These are phyloP conservation scores for Eilema depressum DNA, from an alignment of 2,888 invertebrate genomes.

Conservation along the genomic window DNA sequence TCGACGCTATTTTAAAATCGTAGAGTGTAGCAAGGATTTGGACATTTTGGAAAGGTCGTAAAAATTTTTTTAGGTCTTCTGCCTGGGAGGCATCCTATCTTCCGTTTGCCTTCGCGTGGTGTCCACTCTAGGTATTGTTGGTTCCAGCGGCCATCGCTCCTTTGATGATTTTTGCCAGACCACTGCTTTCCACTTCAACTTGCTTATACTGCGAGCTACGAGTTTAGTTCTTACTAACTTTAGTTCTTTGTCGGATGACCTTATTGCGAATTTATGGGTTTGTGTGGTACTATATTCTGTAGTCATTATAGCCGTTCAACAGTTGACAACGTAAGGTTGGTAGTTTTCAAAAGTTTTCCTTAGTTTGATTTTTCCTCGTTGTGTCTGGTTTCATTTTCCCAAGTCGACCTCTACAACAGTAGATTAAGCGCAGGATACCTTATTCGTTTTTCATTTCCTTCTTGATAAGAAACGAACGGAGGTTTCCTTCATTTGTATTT, in stretches of 20 bases:
- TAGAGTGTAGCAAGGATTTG: slow-evolving; percentile 22
- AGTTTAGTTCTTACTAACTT: no score
- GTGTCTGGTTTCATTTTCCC: background rate
- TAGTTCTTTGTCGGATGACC: no score
- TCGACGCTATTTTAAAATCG: slow-evolving; percentile 43
- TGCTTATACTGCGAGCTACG: no score
- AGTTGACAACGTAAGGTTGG: background rate
- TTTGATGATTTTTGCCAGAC: no score
- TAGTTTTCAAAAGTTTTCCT: background rate
- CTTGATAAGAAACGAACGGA: slow-evolving; percentile 3
- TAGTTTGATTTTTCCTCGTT: background rate
- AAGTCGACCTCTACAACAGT: background rate
- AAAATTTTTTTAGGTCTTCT: no score
- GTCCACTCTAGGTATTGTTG: no score
- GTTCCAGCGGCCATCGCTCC: no score
- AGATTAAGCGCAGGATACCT: slow-evolving; percentile 11
- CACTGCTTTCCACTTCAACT: no score
- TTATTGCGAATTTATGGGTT: slow-evolving; percentile 11
- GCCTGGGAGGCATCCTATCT: no score
- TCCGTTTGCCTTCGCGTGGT: no score
- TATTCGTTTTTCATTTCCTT: slow-evolving; percentile 17
- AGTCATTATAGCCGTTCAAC: background rate
- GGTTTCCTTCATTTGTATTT: background rate
- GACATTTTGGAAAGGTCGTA: no score
- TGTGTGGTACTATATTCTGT: background rate